Percentiles rank a stretch among this genome's conserved stretches.
Evolutionary conservation across 2,888 invertebrate genomes (phyloP).

Genomic region (Pantelozetes paolii): DNA sequence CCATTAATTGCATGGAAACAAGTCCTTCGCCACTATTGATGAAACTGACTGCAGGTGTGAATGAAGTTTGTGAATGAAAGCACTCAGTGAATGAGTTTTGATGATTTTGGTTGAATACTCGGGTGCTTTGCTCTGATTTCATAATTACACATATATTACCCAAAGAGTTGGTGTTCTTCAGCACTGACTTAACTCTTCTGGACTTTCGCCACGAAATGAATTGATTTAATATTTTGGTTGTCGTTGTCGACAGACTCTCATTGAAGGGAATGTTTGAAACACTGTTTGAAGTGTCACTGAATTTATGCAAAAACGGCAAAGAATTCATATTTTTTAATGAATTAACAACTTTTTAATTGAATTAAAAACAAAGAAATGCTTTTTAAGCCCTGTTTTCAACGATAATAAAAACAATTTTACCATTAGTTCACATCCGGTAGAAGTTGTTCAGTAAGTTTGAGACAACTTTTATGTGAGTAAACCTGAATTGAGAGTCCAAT

Average conservation of each 20-base stretch:
- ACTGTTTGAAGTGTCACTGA: background rate
- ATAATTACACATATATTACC: slow-evolving; percentile 21
- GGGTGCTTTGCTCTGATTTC: slow-evolving; percentile 19
- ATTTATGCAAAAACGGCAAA: background rate
- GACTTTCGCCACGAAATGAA: slow-evolving; percentile 22
- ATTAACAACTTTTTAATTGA: no score
- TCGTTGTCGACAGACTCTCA: background rate
- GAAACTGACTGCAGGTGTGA: slow-evolving; percentile 41
- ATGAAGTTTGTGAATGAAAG: slow-evolving; percentile 5
- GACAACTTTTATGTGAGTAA: no score
- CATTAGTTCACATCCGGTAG: no score
- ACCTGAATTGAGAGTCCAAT: no score
- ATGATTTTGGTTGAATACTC: background rate
- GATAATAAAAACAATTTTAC: no score
- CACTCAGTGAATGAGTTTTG: background rate
- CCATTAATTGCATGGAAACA: slow-evolving; percentile 39
- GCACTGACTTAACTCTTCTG: background rate
- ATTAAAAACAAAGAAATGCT: no score
- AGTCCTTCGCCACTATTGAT: slow-evolving; percentile 41
- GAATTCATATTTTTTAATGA: slow-evolving; percentile 8
- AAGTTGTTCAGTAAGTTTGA: no score
- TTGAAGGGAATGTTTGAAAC: background rate
- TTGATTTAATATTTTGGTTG: background rate
- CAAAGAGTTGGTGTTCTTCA: background rate
- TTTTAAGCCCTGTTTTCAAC: no score